Conservation (phyloP, 2,113 vertebrate genomes). For the Grus americana region DNA sequence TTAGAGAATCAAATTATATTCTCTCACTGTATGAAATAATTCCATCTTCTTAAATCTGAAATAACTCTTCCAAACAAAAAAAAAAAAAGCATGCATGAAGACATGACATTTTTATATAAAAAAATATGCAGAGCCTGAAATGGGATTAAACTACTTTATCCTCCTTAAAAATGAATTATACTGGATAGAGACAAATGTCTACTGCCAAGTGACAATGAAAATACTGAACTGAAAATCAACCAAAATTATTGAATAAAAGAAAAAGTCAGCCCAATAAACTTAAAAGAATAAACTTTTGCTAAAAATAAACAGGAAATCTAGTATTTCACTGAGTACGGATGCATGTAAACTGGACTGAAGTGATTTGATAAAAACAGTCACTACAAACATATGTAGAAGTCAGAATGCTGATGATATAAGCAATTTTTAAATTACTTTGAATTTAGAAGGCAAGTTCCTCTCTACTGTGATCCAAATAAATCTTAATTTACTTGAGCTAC, state of each 20-base stretch:
- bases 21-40: not conserved
- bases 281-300: not conserved
- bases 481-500: not conserved
- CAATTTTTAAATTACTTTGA: not conserved
- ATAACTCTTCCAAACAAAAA: not conserved
- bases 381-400: not conserved
- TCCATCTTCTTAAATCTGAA: not conserved
- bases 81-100: not conserved
- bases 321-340: not conserved
- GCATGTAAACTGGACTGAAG: not conserved
- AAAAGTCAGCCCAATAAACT: not conserved
- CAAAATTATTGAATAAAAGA: not conserved
- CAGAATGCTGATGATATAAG: not conserved
- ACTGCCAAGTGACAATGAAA: not conserved
- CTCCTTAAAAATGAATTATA: not conserved
- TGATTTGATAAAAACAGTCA: not conserved
- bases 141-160: not conserved
- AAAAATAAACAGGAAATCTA: not conserved
- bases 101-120: not conserved
- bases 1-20: not conserved
- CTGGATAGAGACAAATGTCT: not conserved
- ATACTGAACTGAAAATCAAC: not conserved
- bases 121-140: not conserved
- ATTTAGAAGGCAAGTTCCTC: not conserved
- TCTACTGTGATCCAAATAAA: not conserved